Percentiles rank a stretch among this genome's conserved stretches.
Conservation (phyloP, 2,888 invertebrate genomes). For the Hirtodrosophila cameraria region DNA sequence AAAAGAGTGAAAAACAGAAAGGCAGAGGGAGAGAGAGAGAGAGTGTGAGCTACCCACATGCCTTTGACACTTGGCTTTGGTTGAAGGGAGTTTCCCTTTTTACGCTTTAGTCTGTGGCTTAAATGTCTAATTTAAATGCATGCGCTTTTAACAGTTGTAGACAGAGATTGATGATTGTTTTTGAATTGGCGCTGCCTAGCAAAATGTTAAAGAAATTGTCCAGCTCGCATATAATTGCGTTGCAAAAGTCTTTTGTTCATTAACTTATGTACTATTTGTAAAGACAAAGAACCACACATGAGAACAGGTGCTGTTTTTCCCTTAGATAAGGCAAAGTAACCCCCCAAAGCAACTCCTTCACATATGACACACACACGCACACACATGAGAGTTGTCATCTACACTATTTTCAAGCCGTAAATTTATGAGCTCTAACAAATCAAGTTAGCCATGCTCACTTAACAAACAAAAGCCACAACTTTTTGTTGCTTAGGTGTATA, state of each 20-base stretch:
- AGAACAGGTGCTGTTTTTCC: slow-evolving; percentile 69
- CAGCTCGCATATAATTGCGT: slow-evolving; percentile 56
- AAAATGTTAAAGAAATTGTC: not conserved
- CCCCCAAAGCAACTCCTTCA: slow-evolving; percentile 56
- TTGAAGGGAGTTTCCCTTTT: slow-evolving; percentile 27
- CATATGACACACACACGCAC: slow-evolving; percentile 42
- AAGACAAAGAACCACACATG: slow-evolving; percentile 1
- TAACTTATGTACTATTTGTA: slow-evolving; percentile 19
- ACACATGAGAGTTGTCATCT: slow-evolving; percentile 65
- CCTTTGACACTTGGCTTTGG: slow-evolving; percentile 45
- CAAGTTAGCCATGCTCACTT: slow-evolving; percentile 81
- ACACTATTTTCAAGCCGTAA: slow-evolving; percentile 47
- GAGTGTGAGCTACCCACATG: slow-evolving; percentile 26
- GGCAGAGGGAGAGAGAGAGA: not conserved
- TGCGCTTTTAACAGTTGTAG: slow-evolving; percentile 78
- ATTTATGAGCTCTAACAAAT: slow-evolving; percentile 82
- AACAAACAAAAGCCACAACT: slow-evolving; percentile 61
- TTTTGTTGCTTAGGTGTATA: slow-evolving; percentile 63
- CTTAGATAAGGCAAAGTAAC: slow-evolving; percentile 37
- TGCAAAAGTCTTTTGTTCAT: slow-evolving; percentile 44
- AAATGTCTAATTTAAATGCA: slow-evolving; percentile 84
- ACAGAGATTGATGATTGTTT: slow-evolving; percentile 82
- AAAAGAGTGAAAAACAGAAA: not conserved
- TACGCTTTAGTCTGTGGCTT: slow-evolving; percentile 52
- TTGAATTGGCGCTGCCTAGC: slow-evolving; percentile 51